Base-by-base conservation (phyloP, 2,888 invertebrate species). In the Notodonta dromedarius region DNA sequence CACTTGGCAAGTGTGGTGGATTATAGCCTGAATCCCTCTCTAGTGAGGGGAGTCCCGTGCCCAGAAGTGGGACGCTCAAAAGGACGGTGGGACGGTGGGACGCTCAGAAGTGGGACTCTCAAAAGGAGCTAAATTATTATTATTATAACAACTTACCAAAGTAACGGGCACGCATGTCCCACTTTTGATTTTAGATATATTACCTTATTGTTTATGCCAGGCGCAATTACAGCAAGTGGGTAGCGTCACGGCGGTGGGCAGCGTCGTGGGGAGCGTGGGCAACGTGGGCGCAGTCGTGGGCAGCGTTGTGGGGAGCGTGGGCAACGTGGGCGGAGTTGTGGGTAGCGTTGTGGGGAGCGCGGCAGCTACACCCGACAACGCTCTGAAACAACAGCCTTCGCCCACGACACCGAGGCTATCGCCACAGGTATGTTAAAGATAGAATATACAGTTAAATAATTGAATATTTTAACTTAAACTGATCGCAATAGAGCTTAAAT, bases 171-270 rank as follows among this genome's bases (percentile, higher is more conserved):
- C 24, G 24, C 24, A 24, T 24, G 24, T 24, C 24, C 2, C 2
- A 24, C 24, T 24, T 24, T 24, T 24, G 24, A 24, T 24, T 24
- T 24, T 24, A 24, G 24, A 35, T 35, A 6, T 35, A 35, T 35
- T 35, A 6, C 5, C 35, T 35, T 35, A 24, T 42, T 46, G n/a
- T 35, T 53, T 35, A 13, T 12, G 9, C 16, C 8, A 53, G 54
- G 54, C 54, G 9, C 54, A 54, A 54, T 87, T 96, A 57, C 96
- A 96, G 78, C 94, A 92, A 86, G 90, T 91, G 44, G 89, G 87
- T 60, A 85, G 75, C 57, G 83, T 79, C 32, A 65, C 73, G 32
- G 50, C 70, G 3, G 84, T 88, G 56, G 82, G 83, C n/a, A 73
- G 77, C 11, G 83, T 85, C 3, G 74, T 74, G 39, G 65, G 65